phyloP scores from a whole-genome alignment of 2,888 invertebrate species.

The Pemphredon lugubris region DNA sequence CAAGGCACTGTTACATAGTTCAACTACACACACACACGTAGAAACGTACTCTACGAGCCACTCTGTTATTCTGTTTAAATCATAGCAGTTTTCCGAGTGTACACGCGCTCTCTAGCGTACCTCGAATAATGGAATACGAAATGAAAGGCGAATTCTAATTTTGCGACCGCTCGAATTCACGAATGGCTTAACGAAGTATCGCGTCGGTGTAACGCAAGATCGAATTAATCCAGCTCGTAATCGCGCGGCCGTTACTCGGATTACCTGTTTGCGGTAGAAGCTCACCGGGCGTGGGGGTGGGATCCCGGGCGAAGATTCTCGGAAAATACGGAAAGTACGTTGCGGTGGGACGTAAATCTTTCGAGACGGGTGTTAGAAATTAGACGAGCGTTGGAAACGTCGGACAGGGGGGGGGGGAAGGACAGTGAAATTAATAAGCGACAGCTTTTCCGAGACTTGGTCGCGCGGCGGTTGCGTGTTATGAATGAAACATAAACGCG shows the following conservation, averaged over 20 bases:
- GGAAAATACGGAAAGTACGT: no score
- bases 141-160: constrained; percentile 17
- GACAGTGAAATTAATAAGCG: no score
- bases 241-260: constrained; percentile 18
- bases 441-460: no score
- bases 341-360: no score
- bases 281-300: no score
- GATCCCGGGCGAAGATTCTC: no score
- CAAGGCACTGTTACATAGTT: constrained; percentile 22
- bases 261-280: constrained; percentile 3
- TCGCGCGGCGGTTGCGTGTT: no score
- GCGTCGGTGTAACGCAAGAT: constrained; percentile 7
- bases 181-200: constrained; percentile 23
- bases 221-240: constrained; percentile 29
- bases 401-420: no score
- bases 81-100: background rate
- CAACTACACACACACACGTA: background rate
- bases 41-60: no score
- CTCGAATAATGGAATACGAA: constrained; percentile 1
- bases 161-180: constrained; percentile 1
- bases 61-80: constrained; percentile 16
- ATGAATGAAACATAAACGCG: no score
- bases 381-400: no score
- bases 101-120: background rate
- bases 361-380: no score